A percentile compares a stretch with the other conserved stretches of the same genome.
Evolutionary conservation across 2,888 invertebrate species (phyloP).

Genomic region (Odontothrips loti): DNA sequence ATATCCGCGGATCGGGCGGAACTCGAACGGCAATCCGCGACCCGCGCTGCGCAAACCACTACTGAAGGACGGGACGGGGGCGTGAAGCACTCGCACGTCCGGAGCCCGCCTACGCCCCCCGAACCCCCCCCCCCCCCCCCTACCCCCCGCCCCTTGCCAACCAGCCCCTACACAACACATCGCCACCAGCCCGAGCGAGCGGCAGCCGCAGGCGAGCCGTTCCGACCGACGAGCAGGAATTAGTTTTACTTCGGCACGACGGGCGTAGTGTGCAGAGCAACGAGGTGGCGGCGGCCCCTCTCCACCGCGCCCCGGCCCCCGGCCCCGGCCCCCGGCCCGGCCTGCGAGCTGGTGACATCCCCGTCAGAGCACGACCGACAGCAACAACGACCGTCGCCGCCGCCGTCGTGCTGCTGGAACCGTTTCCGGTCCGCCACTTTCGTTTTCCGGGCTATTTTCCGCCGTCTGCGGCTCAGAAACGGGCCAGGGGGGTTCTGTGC

Average conservation of each 20-base stretch:
- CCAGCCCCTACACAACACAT: neutral
- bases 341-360: neutral
- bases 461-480: no score
- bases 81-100: neutral
- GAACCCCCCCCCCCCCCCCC: neutral
- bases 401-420: neutral
- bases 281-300: neutral
- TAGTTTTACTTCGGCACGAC: neutral
- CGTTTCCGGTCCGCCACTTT: neutral
- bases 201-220: neutral
- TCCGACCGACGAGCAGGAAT: neutral
- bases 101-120: neutral
- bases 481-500: no score
- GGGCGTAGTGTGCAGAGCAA: neutral
- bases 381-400: no score
- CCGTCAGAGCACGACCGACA: neutral
- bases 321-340: neutral
- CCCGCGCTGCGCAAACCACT: neutral
- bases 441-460: neutral
- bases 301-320: neutral
- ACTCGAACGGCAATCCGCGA: constrained; percentile 15
- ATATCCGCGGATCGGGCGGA: neutral
- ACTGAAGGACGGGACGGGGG: neutral
- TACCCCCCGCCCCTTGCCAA: neutral
- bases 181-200: neutral